Evolutionary conservation across 2,797 vertebrate genomes (phyloP).

Genomic region (Hydrocynus forskahlii): DNA sequence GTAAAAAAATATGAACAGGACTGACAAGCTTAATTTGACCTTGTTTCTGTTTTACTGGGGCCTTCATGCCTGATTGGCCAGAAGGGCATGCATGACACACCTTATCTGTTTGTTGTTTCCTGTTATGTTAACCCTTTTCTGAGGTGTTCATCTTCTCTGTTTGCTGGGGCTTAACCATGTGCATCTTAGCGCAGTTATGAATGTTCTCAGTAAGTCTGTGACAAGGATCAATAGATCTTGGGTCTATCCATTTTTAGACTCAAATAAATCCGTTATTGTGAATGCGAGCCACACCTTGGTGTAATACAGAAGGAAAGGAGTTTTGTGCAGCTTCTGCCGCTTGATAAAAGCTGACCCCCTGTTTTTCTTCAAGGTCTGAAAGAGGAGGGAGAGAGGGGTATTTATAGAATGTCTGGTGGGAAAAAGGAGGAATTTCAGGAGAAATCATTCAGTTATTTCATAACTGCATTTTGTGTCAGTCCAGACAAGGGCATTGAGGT

Average conservation of each 20-base stretch:
- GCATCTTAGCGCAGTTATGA: background rate
- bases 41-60: slow-evolving; percentile 17
- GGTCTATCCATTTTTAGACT: background rate
- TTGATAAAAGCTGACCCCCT: too few relatives aligned
- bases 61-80: slow-evolving; percentile 43
- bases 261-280: background rate
- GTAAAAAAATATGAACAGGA: slow-evolving; percentile 9
- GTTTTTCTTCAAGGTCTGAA: too few relatives aligned
- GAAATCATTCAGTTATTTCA: too few relatives aligned
- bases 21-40: slow-evolving; percentile 20
- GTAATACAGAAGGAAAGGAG: too few relatives aligned
- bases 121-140: slow-evolving; percentile 11
- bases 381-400: too few relatives aligned
- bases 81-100: slow-evolving; percentile 36
- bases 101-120: slow-evolving; percentile 38
- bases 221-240: background rate
- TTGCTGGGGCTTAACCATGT: slow-evolving; percentile 10
- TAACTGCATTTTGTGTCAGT: too few relatives aligned
- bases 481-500: slow-evolving; percentile 8
- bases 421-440: too few relatives aligned
- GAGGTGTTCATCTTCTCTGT: slow-evolving; percentile 23
- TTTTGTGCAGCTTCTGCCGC: too few relatives aligned
- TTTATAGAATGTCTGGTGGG: too few relatives aligned
- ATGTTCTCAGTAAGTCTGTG: background rate
- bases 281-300: too few relatives aligned